Percentiles rank a stretch among this genome's conserved stretches.
These are phyloP conservation scores for Pediacus dermestoides DNA, from an alignment of 2,888 invertebrate genomes.

Conservation along the genomic window DNA sequence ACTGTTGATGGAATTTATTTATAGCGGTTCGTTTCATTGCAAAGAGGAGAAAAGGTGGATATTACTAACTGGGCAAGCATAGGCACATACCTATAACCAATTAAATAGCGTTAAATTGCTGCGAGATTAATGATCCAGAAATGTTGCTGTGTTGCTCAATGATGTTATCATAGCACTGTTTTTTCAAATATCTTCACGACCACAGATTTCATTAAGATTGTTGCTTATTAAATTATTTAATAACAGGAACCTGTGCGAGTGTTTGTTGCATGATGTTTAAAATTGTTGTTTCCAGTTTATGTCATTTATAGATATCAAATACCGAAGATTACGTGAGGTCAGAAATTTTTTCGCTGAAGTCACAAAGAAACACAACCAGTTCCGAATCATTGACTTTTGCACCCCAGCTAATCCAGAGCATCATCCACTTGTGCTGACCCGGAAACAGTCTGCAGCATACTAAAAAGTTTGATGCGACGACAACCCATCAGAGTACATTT, in stretches of 20 bases:
- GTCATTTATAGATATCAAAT: no score
- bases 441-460: slow-evolving; percentile 7
- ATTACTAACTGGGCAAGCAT: slow-evolving; percentile 24
- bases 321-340: no score
- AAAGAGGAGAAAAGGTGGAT: slow-evolving; percentile 24
- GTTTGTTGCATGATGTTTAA: no score
- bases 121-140: slow-evolving; percentile 18
- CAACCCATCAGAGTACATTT: no score
- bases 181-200: slow-evolving; percentile 9
- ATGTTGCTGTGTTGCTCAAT: no score
- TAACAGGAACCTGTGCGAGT: no score
- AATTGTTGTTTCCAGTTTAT: no score
- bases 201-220: slow-evolving; percentile 8
- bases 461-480: slow-evolving; percentile 5
- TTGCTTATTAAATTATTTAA: slow-evolving; percentile 8
- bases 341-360: no score
- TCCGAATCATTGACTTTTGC: no score
- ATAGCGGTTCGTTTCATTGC: background rate
- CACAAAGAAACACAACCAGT: no score
- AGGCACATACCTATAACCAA: slow-evolving; percentile 28
- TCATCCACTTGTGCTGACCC: slow-evolving; percentile 10
- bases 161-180: slow-evolving; percentile 3
- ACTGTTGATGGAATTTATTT: slow-evolving; percentile 3
- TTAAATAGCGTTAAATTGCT: slow-evolving; percentile 23
- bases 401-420: no score